Percentiles rank a stretch among this genome's conserved stretches.
phyloP scores from a whole-genome alignment of 2,113 vertebrate species.

The Reinhardtius hippoglossoides region DNA sequence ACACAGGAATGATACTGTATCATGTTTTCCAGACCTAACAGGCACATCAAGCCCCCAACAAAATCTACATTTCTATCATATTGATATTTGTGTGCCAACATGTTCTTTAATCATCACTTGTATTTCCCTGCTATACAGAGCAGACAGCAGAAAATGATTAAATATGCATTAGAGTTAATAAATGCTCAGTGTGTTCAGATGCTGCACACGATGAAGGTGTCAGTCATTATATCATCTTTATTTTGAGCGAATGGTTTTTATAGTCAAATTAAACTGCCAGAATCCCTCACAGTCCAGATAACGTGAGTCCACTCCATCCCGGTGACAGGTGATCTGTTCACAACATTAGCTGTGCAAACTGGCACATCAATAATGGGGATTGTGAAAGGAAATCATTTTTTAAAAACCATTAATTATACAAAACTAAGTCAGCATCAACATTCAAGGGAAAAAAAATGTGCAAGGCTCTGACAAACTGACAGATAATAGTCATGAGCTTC shows the following conservation, averaged over 20 bases:
- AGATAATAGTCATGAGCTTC: background rate
- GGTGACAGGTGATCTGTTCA: constrained; percentile 1
- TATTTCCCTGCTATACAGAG: background rate
- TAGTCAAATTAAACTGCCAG: constrained; percentile 24
- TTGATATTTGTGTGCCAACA: constrained; percentile 21
- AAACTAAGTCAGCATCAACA: background rate
- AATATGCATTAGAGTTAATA: constrained; percentile 39
- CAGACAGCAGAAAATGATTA: constrained; percentile 12
- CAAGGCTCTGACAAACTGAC: background rate
- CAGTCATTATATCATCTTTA: constrained; percentile 28
- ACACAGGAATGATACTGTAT: background rate
- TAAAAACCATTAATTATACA: background rate
- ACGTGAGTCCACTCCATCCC: background rate
- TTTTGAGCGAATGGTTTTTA: constrained; percentile 30
- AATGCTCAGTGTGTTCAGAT: constrained; percentile 38
- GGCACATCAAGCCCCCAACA: background rate
- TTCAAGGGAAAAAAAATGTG: background rate
- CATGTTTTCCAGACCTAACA: background rate
- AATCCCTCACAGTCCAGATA: constrained; percentile 17
- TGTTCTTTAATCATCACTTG: constrained; percentile 4
- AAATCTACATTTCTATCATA: background rate
- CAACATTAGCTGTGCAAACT: background rate
- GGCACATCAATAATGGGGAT: background rate
- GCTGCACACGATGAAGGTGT: constrained; percentile 16
- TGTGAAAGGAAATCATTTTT: background rate